Base-by-base conservation (phyloP, 2,888 invertebrate genomes). In the Apotomis turbidana region DNA sequence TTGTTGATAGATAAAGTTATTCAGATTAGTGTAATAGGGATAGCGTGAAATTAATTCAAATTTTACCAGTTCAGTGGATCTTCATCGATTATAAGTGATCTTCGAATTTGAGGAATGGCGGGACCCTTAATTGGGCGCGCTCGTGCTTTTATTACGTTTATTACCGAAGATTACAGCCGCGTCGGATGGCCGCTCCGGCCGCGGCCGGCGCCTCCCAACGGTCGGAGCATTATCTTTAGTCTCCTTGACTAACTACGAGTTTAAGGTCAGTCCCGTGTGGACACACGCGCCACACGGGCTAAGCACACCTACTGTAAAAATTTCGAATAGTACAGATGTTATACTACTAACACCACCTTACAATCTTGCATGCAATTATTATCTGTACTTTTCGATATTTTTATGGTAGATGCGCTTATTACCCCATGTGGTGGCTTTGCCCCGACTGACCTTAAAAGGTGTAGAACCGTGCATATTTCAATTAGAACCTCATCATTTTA, bases 81-180 rank as follows among this genome's bases (percentile, higher is more conserved):
- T 74, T 61, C 68, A 70, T 61, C 74, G 74, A 75, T 74, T 74
- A 77, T 67, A 74, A 68, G 66, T 58, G 71, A 75, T 76, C 67
- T 77, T 76, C 70, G 76, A 76, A 79, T 79, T 78, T 75, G 75
- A 79, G 77, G 78, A 77, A 78, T 77, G 76, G 76, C 76, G 77
- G 79, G 74, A 74, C 71, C 61, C 46, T 78, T 87, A 86, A 86
- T 86, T 83, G 83, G 76, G 74, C 76, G 76, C 78, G 77, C 78
- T 80, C 79, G 78, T 78, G 79, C 76, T 81, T 75, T 76, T 78
- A 80, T 80, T 81, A 82, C 78, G 79, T 85, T 87, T 85, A 87
- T 87, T 85, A 87, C 79, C 80, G 81, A 85, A 85, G 84, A 87
- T 88, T 87, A 87, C 81, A 85, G 80, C 79, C 76, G 79, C 78